Evolutionary conservation across 2,888 invertebrate species (phyloP).

Genomic region (Diaphora mendica): DNA sequence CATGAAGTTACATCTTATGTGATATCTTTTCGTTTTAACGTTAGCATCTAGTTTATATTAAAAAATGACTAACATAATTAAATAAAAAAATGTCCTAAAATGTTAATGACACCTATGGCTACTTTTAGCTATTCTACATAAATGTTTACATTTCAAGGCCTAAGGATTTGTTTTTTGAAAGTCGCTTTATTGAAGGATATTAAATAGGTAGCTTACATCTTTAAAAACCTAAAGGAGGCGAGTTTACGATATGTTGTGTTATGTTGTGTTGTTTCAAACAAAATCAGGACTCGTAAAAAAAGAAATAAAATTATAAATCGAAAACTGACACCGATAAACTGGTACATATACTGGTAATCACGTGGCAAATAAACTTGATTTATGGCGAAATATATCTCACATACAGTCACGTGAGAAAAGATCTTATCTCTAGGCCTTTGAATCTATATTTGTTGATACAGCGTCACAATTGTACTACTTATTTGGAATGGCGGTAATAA

Average conservation of each 20-base stretch:
- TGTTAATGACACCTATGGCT: too few species aligned
- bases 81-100: too few species aligned
- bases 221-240: conserved; percentile 35
- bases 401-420: conserved; percentile 56
- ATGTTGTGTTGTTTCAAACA: conserved; percentile 18
- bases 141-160: conserved; percentile 15
- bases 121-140: not conserved
- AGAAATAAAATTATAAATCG: conserved; percentile 60
- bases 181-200: conserved; percentile 25
- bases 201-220: conserved; percentile 44
- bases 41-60: not conserved
- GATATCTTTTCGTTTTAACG: conserved; percentile 16
- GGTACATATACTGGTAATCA: conserved; percentile 60
- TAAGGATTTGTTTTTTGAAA: conserved; percentile 26
- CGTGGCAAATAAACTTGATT: conserved; percentile 56
- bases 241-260: conserved; percentile 23
- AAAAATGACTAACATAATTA: not conserved
- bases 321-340: conserved; percentile 66
- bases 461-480: conserved; percentile 65
- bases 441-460: conserved; percentile 60
- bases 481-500: conserved; percentile 60
- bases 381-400: conserved; percentile 60
- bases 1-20: not conserved
- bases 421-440: conserved; percentile 59
- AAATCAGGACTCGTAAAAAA: conserved; percentile 33